Percentiles rank a stretch among this genome's conserved stretches.
These are phyloP conservation scores for Diplodus sargus DNA, from an alignment of 2,797 vertebrate species.

Conservation along the genomic window DNA sequence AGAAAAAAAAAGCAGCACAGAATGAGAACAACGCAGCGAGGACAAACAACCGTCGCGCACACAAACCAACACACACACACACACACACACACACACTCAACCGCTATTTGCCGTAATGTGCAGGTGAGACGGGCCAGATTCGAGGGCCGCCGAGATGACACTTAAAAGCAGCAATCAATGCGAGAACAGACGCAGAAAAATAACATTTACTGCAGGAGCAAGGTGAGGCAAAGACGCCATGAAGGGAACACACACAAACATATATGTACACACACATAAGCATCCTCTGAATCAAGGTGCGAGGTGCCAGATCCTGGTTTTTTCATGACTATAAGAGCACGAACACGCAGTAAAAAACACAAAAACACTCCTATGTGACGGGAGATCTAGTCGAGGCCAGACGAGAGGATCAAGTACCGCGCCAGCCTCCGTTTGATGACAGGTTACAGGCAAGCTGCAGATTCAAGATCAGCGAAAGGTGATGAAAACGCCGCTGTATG, in stretches of 20 bases:
- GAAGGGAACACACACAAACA: background rate
- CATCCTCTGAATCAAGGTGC: background rate
- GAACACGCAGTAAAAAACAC: background rate
- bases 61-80: background rate
- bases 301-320: slow-evolving; percentile 3
- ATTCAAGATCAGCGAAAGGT: background rate
- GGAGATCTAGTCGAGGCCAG: background rate
- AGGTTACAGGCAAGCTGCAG: background rate
- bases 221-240: slow-evolving; percentile 1
- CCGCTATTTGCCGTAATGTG: background rate
- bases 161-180: slow-evolving; percentile 30
- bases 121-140: slow-evolving; percentile 11
- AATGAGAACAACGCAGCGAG: background rate
- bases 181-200: background rate
- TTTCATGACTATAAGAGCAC: background rate
- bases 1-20: background rate
- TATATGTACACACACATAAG: background rate
- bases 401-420: background rate
- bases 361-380: background rate
- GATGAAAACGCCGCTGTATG: background rate
- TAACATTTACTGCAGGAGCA: background rate
- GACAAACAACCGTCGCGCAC: background rate
- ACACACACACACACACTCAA: background rate
- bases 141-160: slow-evolving; percentile 14
- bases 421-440: background rate